phyloP scores from a whole-genome alignment of 2,113 vertebrate species.

The Ptyas mucosa region DNA sequence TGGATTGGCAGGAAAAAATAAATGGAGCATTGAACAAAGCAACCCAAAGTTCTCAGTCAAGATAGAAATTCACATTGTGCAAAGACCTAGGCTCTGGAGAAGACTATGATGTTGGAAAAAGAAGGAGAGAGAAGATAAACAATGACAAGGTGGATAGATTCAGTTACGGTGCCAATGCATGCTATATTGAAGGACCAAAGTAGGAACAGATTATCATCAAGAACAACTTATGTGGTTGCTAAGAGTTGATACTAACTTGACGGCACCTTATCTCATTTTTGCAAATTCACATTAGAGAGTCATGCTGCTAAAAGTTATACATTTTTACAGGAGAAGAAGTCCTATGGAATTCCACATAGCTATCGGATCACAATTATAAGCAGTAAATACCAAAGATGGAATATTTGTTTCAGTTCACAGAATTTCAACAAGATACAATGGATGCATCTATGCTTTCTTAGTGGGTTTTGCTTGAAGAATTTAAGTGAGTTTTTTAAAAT shows the following conservation, averaged over 20 bases:
- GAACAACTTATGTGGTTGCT: neutral
- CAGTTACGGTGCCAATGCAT: neutral
- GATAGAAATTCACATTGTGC: neutral
- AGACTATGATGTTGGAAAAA: neutral
- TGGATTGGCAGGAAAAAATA: neutral
- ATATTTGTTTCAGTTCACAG: conserved; percentile 31
- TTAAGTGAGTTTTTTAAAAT: neutral
- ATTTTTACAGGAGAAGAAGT: neutral
- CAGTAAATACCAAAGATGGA: conserved; percentile 18
- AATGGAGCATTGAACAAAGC: neutral
- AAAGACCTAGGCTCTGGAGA: neutral
- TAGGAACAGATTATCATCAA: neutral
- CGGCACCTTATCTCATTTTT: neutral
- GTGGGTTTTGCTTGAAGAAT: neutral
- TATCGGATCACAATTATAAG: neutral
- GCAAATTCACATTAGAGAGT: neutral
- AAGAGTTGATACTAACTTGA: neutral
- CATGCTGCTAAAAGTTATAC: neutral
- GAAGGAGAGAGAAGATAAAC: neutral
- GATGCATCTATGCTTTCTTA: no score
- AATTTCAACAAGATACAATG: neutral
- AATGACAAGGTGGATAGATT: neutral
- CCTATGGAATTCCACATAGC: neutral
- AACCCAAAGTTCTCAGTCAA: neutral
- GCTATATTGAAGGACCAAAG: neutral